A percentile compares a stretch with the other conserved stretches of the same genome.
Evolutionary conservation across 2,888 invertebrate genomes (phyloP).

Genomic region (Cryptops parisi): DNA sequence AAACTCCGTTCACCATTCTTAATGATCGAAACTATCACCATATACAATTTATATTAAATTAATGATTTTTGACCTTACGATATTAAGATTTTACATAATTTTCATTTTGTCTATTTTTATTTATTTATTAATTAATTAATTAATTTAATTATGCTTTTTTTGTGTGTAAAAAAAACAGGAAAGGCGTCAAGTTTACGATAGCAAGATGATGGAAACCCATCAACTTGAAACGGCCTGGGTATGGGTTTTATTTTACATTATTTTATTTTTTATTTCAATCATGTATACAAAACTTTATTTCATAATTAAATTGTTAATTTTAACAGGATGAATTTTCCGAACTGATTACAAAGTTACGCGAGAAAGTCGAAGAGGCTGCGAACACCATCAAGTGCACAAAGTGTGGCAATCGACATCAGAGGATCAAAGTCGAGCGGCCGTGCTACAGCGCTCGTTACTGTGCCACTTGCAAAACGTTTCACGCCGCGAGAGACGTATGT

Average conservation of each 20-base stretch:
- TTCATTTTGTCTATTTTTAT: not conserved
- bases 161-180: too few species aligned
- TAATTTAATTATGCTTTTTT: too few species aligned
- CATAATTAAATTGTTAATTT: too few species aligned
- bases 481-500: slow-evolving; percentile 68
- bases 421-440: slow-evolving; percentile 69
- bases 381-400: slow-evolving; percentile 90
- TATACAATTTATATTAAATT: too few species aligned
- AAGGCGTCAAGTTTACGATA: slow-evolving; percentile 56
- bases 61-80: too few species aligned
- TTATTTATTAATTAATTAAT: too few species aligned
- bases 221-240: slow-evolving; percentile 54
- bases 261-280: not conserved
- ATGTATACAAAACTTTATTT: too few species aligned
- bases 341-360: slow-evolving; percentile 70
- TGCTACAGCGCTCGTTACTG: slow-evolving; percentile 86
- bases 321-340: slow-evolving; percentile 62
- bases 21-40: too few species aligned
- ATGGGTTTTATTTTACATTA: not conserved
- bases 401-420: slow-evolving; percentile 78
- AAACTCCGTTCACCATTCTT: too few species aligned
- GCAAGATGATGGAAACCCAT: slow-evolving; percentile 52
- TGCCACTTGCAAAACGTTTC: slow-evolving; percentile 72
- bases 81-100: too few species aligned
- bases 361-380: slow-evolving; percentile 87